Base-by-base conservation (phyloP, 2,797 vertebrate genomes). In the Lepidocolaptes lacrymiger region DNA sequence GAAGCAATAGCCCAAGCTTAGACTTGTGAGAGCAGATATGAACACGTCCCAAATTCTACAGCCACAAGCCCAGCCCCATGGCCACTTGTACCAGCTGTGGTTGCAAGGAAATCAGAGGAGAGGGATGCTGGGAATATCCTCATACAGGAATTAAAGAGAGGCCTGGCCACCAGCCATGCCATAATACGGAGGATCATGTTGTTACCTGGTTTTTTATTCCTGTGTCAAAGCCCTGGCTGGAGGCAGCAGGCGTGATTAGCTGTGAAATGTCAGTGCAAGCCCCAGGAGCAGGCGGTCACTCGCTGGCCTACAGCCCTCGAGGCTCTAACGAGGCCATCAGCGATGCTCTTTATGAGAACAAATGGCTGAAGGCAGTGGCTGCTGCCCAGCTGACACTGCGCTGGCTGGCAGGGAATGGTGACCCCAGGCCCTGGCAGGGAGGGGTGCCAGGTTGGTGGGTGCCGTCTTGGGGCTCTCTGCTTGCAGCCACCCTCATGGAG, bases 401-500 rank as follows among this genome's bases (percentile, higher is more conserved):
- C 74, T 41, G 14, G 10, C 55, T 59, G 51, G 8, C 2, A 71
- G 81, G 1, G 0, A 52, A 23, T 1, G 6, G 48, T 62, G 68
- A 51, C 68, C 39, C 73, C 1, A 1, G 66, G 39, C 8, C 37
- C 37, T 3, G 1, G 58, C 46, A 37, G 13, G 49, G 36, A 39
- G 32, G 0, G 1, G 23, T 1, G 2, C 48, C 13, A 1, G 16
- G 37, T 56, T 0, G 1, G n/a, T 20, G 91, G 49, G 52, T 30
- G 58, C 46, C 4, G 0, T 15, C 23, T 18, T 3, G 21, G 58
- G 52, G 51, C 4, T 79, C 17, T 72, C 37, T 1, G 0, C 20
- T n/a, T 14, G 24, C 64, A 32, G 14, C 59, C 4, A 0, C 26
- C 43, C 43, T 66, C 1, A 0, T 0, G 0, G 59, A 74, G 63